Conservation (phyloP, 2,888 invertebrate species). For the Stenchaetothrips biformis region DNA sequence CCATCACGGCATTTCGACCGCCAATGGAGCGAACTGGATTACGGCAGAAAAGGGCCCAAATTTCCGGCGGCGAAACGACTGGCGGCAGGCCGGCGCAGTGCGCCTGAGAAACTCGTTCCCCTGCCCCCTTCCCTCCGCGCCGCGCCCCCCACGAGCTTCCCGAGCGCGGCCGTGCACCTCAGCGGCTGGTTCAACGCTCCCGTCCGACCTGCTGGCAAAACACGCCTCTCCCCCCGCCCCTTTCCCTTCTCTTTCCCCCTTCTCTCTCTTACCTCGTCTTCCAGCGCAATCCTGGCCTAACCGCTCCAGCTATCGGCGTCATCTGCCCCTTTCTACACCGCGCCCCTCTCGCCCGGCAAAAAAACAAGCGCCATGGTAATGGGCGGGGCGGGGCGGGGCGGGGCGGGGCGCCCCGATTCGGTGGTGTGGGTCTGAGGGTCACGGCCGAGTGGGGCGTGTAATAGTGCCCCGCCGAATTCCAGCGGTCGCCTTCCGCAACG, state of each 20-base stretch:
- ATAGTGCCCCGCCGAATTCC: background rate
- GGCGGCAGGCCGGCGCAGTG: background rate
- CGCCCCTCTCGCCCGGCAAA: too few species aligned
- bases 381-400: too few species aligned
- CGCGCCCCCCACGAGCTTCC: background rate
- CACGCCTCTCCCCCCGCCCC: background rate
- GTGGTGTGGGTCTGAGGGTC: background rate
- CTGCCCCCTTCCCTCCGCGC: background rate
- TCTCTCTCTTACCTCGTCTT: background rate
- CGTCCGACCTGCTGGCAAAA: constrained; percentile 20
- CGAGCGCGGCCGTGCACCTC: constrained; percentile 13
- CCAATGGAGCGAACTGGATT: too few species aligned
- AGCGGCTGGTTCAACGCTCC: constrained; percentile 14
- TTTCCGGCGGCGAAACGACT: too few species aligned
- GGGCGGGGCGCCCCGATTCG: too few species aligned
- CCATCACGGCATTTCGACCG: too few species aligned
- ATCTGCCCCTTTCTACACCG: background rate
- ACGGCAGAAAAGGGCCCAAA: too few species aligned
- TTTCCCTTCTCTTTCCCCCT: background rate
- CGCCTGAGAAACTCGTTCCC: background rate
- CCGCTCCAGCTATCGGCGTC: background rate
- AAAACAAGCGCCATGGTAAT: too few species aligned
- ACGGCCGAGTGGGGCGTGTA: background rate
- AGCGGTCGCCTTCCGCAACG: background rate
- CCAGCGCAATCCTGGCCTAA: background rate